phyloP scores from a whole-genome alignment of 2,113 vertebrate genomes.

The Bos taurus region DNA sequence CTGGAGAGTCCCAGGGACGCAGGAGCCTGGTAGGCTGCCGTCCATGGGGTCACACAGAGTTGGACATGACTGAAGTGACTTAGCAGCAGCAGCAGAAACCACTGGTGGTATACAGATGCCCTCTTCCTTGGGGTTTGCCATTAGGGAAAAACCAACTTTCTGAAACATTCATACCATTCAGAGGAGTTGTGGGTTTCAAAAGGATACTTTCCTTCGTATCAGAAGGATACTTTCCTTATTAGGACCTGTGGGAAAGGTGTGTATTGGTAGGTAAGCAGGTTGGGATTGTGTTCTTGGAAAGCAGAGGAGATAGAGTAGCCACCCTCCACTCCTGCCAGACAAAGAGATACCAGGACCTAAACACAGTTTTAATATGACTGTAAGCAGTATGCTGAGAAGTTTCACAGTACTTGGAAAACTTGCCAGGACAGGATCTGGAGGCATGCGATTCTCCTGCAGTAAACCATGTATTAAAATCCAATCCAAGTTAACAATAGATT shows the following conservation, averaged over 20 bases:
- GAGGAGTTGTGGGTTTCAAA: background rate
- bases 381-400: background rate
- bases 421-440: background rate
- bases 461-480: constrained; percentile 17
- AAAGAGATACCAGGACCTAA: background rate
- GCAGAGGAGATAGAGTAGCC: background rate
- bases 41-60: too few relatives aligned
- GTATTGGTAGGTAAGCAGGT: background rate
- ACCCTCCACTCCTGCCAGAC: background rate
- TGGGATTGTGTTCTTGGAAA: background rate
- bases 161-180: background rate
- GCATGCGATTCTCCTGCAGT: background rate
- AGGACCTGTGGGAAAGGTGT: background rate
- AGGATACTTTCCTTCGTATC: background rate
- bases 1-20: too few relatives aligned
- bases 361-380: background rate
- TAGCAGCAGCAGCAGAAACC: background rate
- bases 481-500: constrained; percentile 12
- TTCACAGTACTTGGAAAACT: background rate
- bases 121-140: background rate
- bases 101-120: background rate
- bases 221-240: background rate
- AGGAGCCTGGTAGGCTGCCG: too few relatives aligned
- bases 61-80: too few relatives aligned
- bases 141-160: background rate